Evolutionary conservation across 2,113 vertebrate species (phyloP).

Genomic region (Larimichthys crocea): DNA sequence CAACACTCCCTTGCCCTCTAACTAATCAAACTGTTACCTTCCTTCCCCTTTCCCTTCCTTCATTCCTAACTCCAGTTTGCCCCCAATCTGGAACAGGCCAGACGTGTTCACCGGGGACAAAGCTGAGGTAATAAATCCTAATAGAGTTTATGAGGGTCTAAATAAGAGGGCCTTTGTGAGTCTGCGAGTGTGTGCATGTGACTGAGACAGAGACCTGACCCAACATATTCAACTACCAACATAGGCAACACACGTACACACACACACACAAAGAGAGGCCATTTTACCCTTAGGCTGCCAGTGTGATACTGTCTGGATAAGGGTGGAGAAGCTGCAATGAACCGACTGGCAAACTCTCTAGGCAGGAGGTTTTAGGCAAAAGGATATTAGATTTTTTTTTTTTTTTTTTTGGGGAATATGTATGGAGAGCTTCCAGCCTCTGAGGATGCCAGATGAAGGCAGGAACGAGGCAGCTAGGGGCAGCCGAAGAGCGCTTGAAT

Average conservation of each 20-base stretch:
- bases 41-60: constrained; percentile 36
- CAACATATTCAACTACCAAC: constrained; percentile 38
- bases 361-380: constrained; percentile 14
- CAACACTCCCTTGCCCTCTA: constrained; percentile 23
- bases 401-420: constrained; percentile 1
- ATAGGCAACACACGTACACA: constrained; percentile 43
- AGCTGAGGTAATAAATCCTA: constrained; percentile 73
- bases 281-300: constrained; percentile 51
- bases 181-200: constrained; percentile 18
- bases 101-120: constrained; percentile 68
- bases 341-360: constrained; percentile 2
- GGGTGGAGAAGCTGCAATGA: constrained; percentile 2
- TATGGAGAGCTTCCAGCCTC: neutral
- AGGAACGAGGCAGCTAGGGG: neutral
- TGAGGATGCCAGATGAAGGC: neutral
- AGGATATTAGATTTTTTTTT: constrained; percentile 15
- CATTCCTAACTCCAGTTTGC: constrained; percentile 50
- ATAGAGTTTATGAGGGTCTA: constrained; percentile 74
- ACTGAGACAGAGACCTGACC: constrained; percentile 41
- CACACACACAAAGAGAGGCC: constrained; percentile 19
- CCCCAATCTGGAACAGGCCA: constrained; percentile 55
- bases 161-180: constrained; percentile 75
- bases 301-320: constrained; percentile 32
- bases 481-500: neutral
- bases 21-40: constrained; percentile 57